Evolutionary conservation across 2,113 vertebrate genomes (phyloP), one percentile per base, ranked within the genome.

Genomic region (Nestor notabilis): DNA sequence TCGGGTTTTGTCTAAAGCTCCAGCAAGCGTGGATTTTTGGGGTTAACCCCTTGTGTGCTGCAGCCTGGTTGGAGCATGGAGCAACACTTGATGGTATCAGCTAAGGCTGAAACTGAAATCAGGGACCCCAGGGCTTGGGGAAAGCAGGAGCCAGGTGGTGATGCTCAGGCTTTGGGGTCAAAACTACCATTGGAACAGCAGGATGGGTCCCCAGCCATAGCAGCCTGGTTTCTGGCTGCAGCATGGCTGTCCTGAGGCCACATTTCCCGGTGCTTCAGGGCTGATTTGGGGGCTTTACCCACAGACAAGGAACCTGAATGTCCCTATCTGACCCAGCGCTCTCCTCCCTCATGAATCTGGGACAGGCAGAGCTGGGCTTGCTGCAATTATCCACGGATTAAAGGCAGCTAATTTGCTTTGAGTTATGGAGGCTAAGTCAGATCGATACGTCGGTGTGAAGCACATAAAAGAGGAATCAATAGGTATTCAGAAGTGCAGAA

Each of bases 341-440:
- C 56, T 79, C 47, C n/a, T 82, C 16, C 41, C 25, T 50, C 17
- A 0, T 0, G 23, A 84, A 87, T 90, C 86, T 89, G 93, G 91
- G 96, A 43, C 94, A 95, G 41, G 41, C 90, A 87, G 84, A 87
- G 81, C 76, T 1, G 13, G 81, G 44, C 61, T 93, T 2, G 0
- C 80, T 44, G 93, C 63, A 93, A 95, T 96, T 96, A 88, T 75
- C 82, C 76, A 7, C 18, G 24, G 81, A 90, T 94, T 95, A 96
- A 85, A 61, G 47, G 35, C 93, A 90, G 92, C 90, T 93, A 96
- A 97, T 97, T 97, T 90, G 81, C 93, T 94, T 83, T 52, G 90
- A 93, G 44, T 82, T 87, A 66, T 13, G 11, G 81, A 94, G 81
- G 75, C 87, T 87, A 18, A 77, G 81, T 65, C 33, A 76, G 80